Evolutionary conservation across 30 jellyfish, hydroid and myxozoan species (phyloP).

Genomic region (Hydractinia echinata): DNA sequence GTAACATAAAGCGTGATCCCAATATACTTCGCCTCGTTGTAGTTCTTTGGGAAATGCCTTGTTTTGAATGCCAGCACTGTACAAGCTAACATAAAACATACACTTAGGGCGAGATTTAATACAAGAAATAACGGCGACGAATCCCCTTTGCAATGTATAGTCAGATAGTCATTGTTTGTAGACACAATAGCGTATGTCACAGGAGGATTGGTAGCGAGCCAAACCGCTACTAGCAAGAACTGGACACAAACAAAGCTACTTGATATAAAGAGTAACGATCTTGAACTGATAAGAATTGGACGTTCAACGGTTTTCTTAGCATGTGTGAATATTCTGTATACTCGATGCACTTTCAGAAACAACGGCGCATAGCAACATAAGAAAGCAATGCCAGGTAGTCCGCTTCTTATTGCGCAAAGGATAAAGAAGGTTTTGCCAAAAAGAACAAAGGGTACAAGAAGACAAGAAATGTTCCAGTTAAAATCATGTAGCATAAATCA

Average conservation of each 20-base stretch:
- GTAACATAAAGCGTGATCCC: too few relatives aligned
- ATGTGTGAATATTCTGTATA: constrained; percentile 49
- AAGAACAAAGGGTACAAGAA: constrained; percentile 45
- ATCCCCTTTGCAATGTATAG: constrained; percentile 9
- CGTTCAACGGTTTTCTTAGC: constrained; percentile 48
- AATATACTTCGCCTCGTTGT: too few relatives aligned
- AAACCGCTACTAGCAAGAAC: constrained; percentile 41
- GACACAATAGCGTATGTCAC: constrained; percentile 19
- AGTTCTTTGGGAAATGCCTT: too few relatives aligned
- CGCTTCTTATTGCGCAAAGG: constrained; percentile 48
- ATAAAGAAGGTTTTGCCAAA: constrained; percentile 38
- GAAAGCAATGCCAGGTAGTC: constrained; percentile 63
- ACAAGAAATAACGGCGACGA: too few relatives aligned
- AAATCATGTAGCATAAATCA: constrained; percentile 57
- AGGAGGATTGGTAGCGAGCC: constrained; percentile 39
- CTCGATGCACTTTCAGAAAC: constrained; percentile 42
- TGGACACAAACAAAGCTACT: constrained; percentile 41
- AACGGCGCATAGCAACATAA: background rate
- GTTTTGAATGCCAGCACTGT: too few relatives aligned
- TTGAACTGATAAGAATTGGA: constrained; percentile 58
- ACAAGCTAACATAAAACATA: too few relatives aligned
- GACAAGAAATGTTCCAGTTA: constrained; percentile 48
- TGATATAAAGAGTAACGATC: constrained; percentile 39
- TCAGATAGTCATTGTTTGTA: constrained; percentile 2
- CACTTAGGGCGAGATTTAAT: too few relatives aligned